Percentiles rank a stretch among this genome's conserved stretches.
These are phyloP conservation scores for Ooceraea biroi DNA, from an alignment of 1,140 invertebrate genomes.

Conservation along the genomic window DNA sequence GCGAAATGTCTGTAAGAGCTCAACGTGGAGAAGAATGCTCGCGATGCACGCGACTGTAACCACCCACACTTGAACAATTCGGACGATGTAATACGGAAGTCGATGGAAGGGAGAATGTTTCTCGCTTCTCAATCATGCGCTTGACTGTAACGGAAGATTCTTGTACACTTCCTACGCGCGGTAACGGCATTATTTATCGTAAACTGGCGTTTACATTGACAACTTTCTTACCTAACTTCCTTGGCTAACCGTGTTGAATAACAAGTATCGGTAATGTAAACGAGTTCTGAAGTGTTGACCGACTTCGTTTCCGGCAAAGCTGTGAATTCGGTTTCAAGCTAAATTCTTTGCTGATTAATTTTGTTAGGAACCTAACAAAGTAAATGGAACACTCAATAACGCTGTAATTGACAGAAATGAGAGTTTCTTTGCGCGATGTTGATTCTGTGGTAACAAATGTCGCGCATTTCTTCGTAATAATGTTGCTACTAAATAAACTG, in stretches of 20 bases:
- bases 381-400: background rate
- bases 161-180: background rate
- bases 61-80: slow-evolving; percentile 32
- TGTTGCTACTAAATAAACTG: background rate
- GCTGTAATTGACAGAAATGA: slow-evolving; percentile 11
- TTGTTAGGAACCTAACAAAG: slow-evolving; percentile 14
- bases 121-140: background rate
- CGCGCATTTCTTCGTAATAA: background rate
- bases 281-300: slow-evolving; percentile 16
- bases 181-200: slow-evolving; percentile 13
- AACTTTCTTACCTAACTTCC: slow-evolving; percentile 33
- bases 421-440: slow-evolving; percentile 5
- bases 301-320: slow-evolving; percentile 19
- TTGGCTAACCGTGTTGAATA: background rate
- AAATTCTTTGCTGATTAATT: slow-evolving; percentile 35
- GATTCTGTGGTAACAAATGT: slow-evolving; percentile 16
- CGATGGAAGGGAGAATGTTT: background rate
- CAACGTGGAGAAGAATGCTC: slow-evolving; percentile 6
- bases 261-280: slow-evolving; percentile 41
- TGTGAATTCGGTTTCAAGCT: slow-evolving; percentile 23
- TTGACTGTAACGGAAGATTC: background rate
- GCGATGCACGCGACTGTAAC: slow-evolving; percentile 29
- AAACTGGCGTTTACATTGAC: background rate
- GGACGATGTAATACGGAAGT: background rate
- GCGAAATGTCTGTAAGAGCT: slow-evolving; percentile 47